A percentile compares a stretch with the other conserved stretches of the same genome.
These are phyloP conservation scores for Hypanus sabinus DNA, from an alignment of 2,113 vertebrate species.

Conservation along the genomic window DNA sequence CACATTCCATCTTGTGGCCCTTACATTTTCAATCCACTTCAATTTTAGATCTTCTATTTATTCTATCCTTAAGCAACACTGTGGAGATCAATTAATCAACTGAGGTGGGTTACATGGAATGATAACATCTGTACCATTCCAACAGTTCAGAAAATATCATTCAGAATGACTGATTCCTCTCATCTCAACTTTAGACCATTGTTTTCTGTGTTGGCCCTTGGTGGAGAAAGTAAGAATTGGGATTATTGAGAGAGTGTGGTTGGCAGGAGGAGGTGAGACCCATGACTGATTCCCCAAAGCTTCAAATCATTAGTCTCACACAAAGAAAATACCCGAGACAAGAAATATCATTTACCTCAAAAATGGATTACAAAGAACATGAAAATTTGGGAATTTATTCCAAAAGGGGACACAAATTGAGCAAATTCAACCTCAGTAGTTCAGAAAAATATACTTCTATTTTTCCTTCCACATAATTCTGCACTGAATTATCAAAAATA, in stretches of 20 bases:
- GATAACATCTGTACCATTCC: too few species aligned
- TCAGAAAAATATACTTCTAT: background rate
- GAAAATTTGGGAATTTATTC: background rate
- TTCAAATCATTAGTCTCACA: background rate
- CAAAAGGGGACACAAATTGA: background rate
- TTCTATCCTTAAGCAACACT: too few species aligned
- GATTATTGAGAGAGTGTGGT: too few species aligned
- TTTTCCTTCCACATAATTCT: background rate
- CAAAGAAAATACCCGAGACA: too few species aligned
- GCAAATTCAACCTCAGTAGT: background rate
- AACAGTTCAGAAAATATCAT: too few species aligned
- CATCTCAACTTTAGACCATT: too few species aligned
- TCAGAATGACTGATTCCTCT: too few species aligned
- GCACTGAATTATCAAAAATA: background rate
- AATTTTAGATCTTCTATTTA: background rate
- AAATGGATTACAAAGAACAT: background rate
- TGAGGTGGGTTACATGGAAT: too few species aligned
- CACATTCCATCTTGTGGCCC: background rate
- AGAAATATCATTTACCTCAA: background rate
- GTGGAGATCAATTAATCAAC: too few species aligned
- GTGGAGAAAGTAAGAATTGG: too few species aligned
- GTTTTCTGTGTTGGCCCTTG: too few species aligned
- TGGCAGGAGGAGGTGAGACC: background rate
- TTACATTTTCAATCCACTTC: background rate
- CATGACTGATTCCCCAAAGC: background rate